These are phyloP conservation scores for Macrotis lagotis DNA, from an alignment of 2,113 vertebrate species.

Conservation along the genomic window DNA sequence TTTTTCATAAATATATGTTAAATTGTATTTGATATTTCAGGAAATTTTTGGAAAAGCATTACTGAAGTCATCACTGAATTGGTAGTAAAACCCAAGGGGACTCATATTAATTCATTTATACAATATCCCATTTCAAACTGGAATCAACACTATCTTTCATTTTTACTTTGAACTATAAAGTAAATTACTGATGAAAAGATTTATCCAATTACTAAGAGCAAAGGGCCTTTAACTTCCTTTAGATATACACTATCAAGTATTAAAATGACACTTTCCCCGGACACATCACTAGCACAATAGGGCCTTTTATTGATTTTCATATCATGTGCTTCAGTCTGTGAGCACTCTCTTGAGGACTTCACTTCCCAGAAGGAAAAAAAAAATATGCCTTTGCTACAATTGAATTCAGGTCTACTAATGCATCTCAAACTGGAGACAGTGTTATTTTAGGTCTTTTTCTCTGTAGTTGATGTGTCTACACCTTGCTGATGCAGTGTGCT, in stretches of 20 bases:
- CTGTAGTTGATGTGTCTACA: conserved; percentile 83
- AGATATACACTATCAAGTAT: conserved; percentile 83
- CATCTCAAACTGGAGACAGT: conserved; percentile 82
- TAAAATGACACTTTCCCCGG: conserved; percentile 88
- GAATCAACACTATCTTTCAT: conserved; percentile 63
- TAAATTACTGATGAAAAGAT: conserved; percentile 81
- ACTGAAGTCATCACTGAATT: conserved; percentile 49
- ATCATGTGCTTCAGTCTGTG: conserved; percentile 85
- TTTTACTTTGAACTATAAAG: conserved; percentile 79
- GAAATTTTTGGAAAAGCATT: conserved; percentile 52
- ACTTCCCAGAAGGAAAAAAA: conserved; percentile 87
- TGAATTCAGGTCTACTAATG: conserved; percentile 87
- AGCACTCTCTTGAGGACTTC: conserved; percentile 84
- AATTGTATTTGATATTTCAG: conserved; percentile 64
- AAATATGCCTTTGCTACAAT: conserved; percentile 84
- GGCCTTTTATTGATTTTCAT: conserved; percentile 88
- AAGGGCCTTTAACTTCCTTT: conserved; percentile 86
- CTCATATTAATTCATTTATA: conserved; percentile 64
- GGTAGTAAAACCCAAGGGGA: conserved; percentile 42
- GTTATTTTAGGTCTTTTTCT: conserved; percentile 84
- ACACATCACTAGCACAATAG: conserved; percentile 85
- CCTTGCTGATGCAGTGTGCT: conserved; percentile 80
- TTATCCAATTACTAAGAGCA: conserved; percentile 84
- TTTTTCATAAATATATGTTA: conserved; percentile 53
- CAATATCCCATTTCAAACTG: conserved; percentile 64